Base-by-base conservation (phyloP, 92 coral and sea anemone genomes). In the Blastomussa wellsi region DNA sequence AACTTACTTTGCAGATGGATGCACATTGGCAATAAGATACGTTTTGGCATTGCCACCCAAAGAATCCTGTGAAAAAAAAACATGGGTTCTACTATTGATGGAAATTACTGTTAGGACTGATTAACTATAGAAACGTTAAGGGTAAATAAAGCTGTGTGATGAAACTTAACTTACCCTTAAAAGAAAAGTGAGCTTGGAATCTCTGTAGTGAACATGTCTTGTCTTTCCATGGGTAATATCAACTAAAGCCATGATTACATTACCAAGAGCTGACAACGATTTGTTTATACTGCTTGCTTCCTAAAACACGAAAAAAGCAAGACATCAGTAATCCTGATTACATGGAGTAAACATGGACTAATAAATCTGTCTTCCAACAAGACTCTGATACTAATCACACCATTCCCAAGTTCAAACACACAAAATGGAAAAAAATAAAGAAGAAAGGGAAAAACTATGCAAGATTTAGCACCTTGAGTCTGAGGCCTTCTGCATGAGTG, bases 41-140 rank as follows among this genome's bases (percentile, higher is more conserved):
- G 99, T 97, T 68, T 97, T 89, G 6, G 99, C 99, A 90, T 97
- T 97, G 19, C 99, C 99, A 74, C 99, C 99, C 47, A 97, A 88
- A 33, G 99, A 97, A 60, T 97, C 99, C 98, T 96, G 71, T 1
- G 64, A 73, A 42, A 67, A 15, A 80, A 81, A 37, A 4, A 8
- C n/a, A n/a, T n/a, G 49, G 7, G 49, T 44, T 8, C 7, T 39
- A 39, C 11, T 6, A 44, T 3, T 8, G 11, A 44, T 44, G 12
- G 11, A 13, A 44, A 44, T 6, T 13, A 10, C 11, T 39, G 7
- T 7, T 75, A 41, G 15, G 4, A 37, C 12, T 75, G 6, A 29
- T 13, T 52, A 35, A 28, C 22, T 42, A 16, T 49, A 3, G 14
- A 35, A 32, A n/a, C 20, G 32, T 28, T 19, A 47, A 41, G 24